Evolutionary conservation across 2,888 invertebrate genomes (phyloP), one percentile per base, ranked within the genome.

Genomic region (Drosophila pullipes): DNA sequence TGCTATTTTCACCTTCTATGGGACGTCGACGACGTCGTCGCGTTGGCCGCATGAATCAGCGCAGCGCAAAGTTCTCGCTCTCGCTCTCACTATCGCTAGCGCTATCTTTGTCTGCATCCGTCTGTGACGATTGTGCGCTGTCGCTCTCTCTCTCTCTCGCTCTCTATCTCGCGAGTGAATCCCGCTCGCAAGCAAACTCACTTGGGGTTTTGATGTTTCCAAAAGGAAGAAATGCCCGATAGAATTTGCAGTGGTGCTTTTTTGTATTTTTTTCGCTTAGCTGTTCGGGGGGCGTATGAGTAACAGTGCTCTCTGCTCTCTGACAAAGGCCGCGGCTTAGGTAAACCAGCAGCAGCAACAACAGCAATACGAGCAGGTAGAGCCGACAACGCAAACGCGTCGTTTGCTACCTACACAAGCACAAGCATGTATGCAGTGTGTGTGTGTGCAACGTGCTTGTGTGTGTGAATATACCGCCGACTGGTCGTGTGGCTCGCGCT

Each of bases 1-100:
- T 76, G 89, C 87, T 85, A 87, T 85, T 85, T 85, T 85, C 85
- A 85, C 89, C 85, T 85, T 85, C 89, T 85, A 84, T 89, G 89
- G 89, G 66, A 76, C 65, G 66, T 30, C 67, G 22, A 7, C 57
- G 67, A 58, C 78, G 68, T 67, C 77, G 85, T 87, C 89, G 88
- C 85, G 83, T 85, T 89, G 87, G 85, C 78, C 78, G 77, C 73
- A 89, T 91, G 91, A 91, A 88, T 91, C 90, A 91, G 85, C 90
- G 58, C 65, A 53, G 28, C 49, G 44, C 66, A 47, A 28, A 25
- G 47, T 25, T 50, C 65, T 52, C 52, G 60, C 60, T 50, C 66
- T 52, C 52, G 60, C 60, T 58, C 39, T 30, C 9, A 39, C 39
- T n/a, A 57, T 57, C 57, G 28, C 28, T 52, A 25, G 50, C 35